These are phyloP conservation scores for Encarsia formosa DNA, from an alignment of 2,888 invertebrate species.

Conservation along the genomic window DNA sequence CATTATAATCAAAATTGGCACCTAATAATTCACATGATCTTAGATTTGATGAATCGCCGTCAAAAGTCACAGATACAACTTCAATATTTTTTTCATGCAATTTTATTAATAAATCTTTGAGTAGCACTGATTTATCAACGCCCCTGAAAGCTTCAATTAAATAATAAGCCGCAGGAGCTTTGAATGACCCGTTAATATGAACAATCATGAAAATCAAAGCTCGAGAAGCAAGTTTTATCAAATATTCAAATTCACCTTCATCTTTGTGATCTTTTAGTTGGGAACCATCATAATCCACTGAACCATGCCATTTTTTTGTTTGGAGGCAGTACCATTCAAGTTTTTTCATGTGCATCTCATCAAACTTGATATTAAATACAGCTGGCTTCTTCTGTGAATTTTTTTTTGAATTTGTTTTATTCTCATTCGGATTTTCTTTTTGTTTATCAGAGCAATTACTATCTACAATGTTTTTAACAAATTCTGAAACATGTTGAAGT, in stretches of 20 bases:
- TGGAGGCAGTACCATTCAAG: neutral
- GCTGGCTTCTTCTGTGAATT: conserved; percentile 10
- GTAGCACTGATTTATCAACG: conserved; percentile 18
- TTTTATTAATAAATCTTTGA: conserved; percentile 19
- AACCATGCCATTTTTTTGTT: conserved; percentile 15
- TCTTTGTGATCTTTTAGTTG: conserved; percentile 8
- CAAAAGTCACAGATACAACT: conserved; percentile 6
- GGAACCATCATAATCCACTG: conserved; percentile 20
- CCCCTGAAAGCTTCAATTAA: conserved; percentile 20
- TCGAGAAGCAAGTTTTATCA: conserved; percentile 5
- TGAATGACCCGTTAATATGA: conserved; percentile 24
- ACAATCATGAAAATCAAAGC: conserved; percentile 23
- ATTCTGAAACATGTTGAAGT: conserved; percentile 13
- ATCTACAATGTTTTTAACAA: conserved; percentile 10
- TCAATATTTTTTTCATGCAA: conserved; percentile 16
- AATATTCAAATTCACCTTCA: conserved; percentile 2
- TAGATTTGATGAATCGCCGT: conserved; percentile 12
- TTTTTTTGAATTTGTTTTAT: no score
- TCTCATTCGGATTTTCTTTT: no score
- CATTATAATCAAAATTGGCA: neutral
- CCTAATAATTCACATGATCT: conserved; percentile 17
- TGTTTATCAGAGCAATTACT: no score
- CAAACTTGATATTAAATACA: conserved; percentile 26
- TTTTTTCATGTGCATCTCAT: conserved; percentile 27
- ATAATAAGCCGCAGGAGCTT: conserved; percentile 25